Percentiles rank a stretch among this genome's conserved stretches.
Evolutionary conservation across 2,113 vertebrate species (phyloP).

Genomic region (Rana temporaria): DNA sequence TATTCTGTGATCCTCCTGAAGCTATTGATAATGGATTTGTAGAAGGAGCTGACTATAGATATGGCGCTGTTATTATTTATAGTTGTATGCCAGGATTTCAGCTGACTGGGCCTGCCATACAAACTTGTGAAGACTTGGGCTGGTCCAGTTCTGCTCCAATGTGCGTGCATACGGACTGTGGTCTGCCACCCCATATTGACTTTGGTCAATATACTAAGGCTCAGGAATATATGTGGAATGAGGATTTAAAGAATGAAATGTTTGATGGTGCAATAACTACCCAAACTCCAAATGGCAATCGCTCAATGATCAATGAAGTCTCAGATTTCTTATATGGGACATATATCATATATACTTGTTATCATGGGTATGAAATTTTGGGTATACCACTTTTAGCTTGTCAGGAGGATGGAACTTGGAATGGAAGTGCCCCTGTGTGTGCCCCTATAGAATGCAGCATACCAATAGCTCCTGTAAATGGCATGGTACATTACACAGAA

Average conservation of each 20-base stretch:
- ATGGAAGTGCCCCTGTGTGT: constrained; percentile 88
- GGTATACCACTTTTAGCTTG: constrained; percentile 79
- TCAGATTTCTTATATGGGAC: constrained; percentile 84
- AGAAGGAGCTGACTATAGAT: constrained; percentile 93
- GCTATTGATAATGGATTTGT: constrained; percentile 94
- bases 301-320: constrained; percentile 55
- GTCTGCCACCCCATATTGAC: constrained; percentile 94
- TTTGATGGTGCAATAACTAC: constrained; percentile 60
- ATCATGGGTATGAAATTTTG: constrained; percentile 84
- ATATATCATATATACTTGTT: constrained; percentile 82
- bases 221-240: constrained; percentile 61
- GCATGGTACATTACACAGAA: constrained; percentile 81
- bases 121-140: constrained; percentile 89
- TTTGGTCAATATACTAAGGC: constrained; percentile 86
- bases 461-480: constrained; percentile 78
- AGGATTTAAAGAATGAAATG: constrained; percentile 43
- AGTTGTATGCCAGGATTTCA: constrained; percentile 96
- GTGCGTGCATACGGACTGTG: constrained; percentile 89
- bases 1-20: constrained; percentile 86
- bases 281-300: constrained; percentile 22
- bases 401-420: constrained; percentile 92
- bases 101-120: constrained; percentile 87
- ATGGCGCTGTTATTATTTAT: constrained; percentile 95
- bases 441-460: constrained; percentile 83
- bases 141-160: constrained; percentile 88